These are phyloP conservation scores for Catharus ustulatus DNA, from an alignment of 2,797 vertebrate species.

Conservation along the genomic window DNA sequence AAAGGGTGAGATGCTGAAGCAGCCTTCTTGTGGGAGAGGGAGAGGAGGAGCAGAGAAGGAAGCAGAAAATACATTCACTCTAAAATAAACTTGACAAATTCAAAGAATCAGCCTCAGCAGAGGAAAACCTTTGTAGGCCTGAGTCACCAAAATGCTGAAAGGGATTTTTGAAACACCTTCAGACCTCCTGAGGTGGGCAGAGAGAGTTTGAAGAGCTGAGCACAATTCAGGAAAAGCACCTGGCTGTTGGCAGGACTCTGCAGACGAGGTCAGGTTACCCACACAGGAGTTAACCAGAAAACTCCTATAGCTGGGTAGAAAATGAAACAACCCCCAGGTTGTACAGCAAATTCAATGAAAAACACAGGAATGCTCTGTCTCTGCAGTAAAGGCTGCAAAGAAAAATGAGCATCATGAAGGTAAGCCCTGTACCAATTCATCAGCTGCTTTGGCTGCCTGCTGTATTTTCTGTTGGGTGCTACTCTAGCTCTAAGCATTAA, in stretches of 20 bases:
- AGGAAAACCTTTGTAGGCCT: neutral
- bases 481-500: neutral
- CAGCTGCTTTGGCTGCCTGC: neutral
- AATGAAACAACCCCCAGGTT: neutral
- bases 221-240: neutral
- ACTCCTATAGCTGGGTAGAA: neutral
- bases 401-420: slow-evolving; percentile 19
- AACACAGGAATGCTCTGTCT: neutral
- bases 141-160: neutral
- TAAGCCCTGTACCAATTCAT: slow-evolving; percentile 34
- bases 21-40: neutral
- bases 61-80: neutral
- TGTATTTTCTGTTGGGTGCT: neutral
- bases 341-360: neutral
- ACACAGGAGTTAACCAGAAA: neutral
- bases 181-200: neutral
- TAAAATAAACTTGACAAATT: neutral
- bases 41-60: neutral
- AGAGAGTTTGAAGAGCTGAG: neutral
- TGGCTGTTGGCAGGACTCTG: neutral
- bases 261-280: neutral
- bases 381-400: neutral
- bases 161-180: neutral
- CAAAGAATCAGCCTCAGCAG: neutral
- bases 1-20: neutral